These are phyloP conservation scores for Vipera ursinii DNA, from an alignment of 2,797 vertebrate species.

Conservation along the genomic window DNA sequence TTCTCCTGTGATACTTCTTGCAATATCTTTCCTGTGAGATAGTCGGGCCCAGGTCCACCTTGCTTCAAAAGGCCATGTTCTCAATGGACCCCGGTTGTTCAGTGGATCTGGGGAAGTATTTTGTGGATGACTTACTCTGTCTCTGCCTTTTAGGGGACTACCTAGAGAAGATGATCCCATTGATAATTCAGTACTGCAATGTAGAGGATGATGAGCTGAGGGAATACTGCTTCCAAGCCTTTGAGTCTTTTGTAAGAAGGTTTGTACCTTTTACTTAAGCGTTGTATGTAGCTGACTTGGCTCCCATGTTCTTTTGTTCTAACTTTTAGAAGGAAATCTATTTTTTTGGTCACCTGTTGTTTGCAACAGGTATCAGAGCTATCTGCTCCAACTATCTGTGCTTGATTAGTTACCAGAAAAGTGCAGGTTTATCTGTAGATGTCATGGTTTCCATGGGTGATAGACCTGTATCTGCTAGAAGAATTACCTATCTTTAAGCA, in stretches of 20 bases:
- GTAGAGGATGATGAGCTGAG: conserved; percentile 91
- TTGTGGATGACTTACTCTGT: conserved; percentile 20
- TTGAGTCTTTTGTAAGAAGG: conserved; percentile 92
- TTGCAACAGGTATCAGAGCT: background rate
- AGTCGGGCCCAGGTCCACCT: background rate
- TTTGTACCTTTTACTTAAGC: conserved; percentile 52
- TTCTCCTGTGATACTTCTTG: background rate
- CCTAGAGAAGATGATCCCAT: conserved; percentile 86
- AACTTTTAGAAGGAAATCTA: background rate
- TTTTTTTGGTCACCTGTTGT: background rate
- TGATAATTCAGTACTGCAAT: conserved; percentile 84
- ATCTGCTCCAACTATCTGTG: background rate
- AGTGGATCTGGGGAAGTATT: background rate
- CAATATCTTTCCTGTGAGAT: background rate
- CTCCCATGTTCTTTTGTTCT: background rate
- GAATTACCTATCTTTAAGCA: background rate
- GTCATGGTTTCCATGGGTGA: background rate
- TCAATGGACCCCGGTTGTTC: background rate
- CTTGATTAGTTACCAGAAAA: background rate
- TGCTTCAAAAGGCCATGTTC: background rate
- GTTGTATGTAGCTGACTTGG: background rate
- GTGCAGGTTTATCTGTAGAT: background rate
- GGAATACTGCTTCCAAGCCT: conserved; percentile 92
- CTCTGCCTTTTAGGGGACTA: conserved; percentile 78
- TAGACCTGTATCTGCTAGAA: background rate